phyloP scores from a whole-genome alignment of 2,797 vertebrate species.

The Euthynnus affinis region DNA sequence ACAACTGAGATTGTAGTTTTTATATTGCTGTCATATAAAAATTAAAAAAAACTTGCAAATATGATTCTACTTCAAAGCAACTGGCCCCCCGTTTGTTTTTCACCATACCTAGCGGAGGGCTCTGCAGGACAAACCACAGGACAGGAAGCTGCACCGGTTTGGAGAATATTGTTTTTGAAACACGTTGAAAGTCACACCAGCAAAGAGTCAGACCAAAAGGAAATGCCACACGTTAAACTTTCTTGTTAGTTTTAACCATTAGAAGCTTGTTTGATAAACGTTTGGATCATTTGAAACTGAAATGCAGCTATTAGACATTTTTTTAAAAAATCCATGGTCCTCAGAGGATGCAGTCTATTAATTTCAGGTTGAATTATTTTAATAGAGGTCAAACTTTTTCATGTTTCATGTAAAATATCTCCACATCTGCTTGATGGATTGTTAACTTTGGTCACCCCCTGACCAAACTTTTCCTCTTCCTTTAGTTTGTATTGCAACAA shows the following conservation, averaged over 20 bases:
- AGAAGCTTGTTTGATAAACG: not conserved
- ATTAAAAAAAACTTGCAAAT: not conserved
- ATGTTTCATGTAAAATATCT: no score
- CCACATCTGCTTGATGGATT: no score
- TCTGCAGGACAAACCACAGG: constrained; percentile 31
- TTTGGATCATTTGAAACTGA: not conserved
- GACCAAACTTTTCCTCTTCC: no score
- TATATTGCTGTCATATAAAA: not conserved
- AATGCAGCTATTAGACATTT: no score
- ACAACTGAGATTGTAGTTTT: not conserved
- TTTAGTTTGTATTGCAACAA: no score
- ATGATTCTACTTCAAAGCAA: not conserved
- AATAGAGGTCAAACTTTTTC: no score
- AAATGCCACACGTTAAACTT: not conserved
- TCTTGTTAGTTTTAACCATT: not conserved
- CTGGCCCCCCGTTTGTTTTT: not conserved
- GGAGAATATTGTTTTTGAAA: not conserved
- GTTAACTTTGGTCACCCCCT: no score
- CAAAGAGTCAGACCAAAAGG: not conserved
- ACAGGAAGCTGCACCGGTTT: constrained; percentile 50
- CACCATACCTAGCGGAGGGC: not conserved
- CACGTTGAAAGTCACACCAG: not conserved
- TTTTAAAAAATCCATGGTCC: no score
- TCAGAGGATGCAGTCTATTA: no score
- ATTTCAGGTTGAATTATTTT: no score